Evolutionary conservation across 2,797 vertebrate genomes (phyloP).

Genomic region (Carapus acus): DNA sequence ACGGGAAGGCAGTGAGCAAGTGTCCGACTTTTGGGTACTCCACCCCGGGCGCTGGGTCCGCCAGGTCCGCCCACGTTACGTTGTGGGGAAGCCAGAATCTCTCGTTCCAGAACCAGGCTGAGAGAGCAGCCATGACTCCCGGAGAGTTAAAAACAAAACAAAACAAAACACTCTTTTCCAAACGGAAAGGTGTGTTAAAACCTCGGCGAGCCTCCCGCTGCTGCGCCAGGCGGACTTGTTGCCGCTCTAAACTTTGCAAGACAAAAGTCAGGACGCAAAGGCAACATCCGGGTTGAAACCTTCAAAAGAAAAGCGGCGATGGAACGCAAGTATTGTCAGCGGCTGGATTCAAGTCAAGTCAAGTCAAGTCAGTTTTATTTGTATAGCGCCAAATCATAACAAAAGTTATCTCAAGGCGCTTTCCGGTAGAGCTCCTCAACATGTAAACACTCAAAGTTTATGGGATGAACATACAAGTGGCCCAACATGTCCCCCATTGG

Average conservation of each 20-base stretch:
- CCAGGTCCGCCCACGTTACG: conserved; percentile 93
- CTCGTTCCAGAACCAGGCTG: conserved; percentile 95
- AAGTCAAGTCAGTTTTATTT: too few relatives aligned
- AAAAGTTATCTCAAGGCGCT: too few relatives aligned
- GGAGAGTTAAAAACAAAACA: neutral
- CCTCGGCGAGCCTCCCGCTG: conserved; percentile 4
- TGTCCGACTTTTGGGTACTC: conserved; percentile 82
- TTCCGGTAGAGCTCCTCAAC: too few relatives aligned
- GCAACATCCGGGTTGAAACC: fast-evolving
- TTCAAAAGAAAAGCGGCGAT: conserved; percentile 31
- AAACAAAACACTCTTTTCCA: neutral
- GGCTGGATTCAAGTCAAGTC: too few relatives aligned
- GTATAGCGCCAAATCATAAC: too few relatives aligned
- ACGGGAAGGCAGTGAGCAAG: conserved; percentile 80
- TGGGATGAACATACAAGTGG: too few relatives aligned
- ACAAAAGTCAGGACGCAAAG: fast-evolving
- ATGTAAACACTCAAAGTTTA: too few relatives aligned
- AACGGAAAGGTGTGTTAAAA: conserved; percentile 9
- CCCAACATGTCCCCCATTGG: too few relatives aligned
- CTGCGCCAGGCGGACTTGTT: conserved; percentile 22
- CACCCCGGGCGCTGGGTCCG: conserved; percentile 72
- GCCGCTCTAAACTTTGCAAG: conserved; percentile 36
- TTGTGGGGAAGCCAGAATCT: conserved; percentile 95
- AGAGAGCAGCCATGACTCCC: conserved; percentile 75
- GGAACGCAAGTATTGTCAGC: too few relatives aligned